phyloP scores from a whole-genome alignment of 1,140 invertebrate species.

The Papilio polytes region DNA sequence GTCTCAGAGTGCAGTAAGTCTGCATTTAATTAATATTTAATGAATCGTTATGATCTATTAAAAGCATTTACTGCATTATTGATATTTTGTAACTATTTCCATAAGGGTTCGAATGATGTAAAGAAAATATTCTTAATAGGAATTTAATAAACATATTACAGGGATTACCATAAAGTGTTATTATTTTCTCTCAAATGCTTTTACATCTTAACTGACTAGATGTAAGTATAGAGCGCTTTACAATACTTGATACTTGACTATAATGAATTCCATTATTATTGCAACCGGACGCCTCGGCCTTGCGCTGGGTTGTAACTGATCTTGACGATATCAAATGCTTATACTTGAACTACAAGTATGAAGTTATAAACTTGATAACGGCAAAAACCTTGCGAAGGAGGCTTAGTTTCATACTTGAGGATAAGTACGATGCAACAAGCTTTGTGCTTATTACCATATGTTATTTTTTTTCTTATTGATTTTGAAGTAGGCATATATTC shows the following conservation, averaged over 20 bases:
- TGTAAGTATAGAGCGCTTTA: slow-evolving; percentile 1
- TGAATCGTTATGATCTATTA: neutral
- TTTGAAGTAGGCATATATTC: too few species aligned
- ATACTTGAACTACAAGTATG: slow-evolving; percentile 40
- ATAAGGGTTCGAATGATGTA: too few species aligned
- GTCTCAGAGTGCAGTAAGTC: too few species aligned
- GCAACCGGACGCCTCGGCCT: slow-evolving; percentile 38
- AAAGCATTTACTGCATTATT: too few species aligned
- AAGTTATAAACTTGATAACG: slow-evolving; percentile 33
- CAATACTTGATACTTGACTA: slow-evolving; percentile 16
- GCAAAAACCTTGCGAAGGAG: slow-evolving; percentile 30
- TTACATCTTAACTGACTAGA: neutral
- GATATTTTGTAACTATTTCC: too few species aligned
- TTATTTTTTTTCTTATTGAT: neutral
- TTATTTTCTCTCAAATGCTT: neutral
- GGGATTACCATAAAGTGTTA: neutral
- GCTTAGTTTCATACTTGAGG: slow-evolving; percentile 16
- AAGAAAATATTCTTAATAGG: neutral
- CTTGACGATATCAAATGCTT: slow-evolving; percentile 38
- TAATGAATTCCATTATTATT: slow-evolving; percentile 28
- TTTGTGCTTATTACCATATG: neutral
- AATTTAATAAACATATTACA: neutral
- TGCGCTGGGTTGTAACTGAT: slow-evolving; percentile 38
- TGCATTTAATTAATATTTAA: neutral
- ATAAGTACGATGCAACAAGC: neutral